Conservation (phyloP, 2,797 vertebrate species). For the Sebastes diploproa region DNA sequence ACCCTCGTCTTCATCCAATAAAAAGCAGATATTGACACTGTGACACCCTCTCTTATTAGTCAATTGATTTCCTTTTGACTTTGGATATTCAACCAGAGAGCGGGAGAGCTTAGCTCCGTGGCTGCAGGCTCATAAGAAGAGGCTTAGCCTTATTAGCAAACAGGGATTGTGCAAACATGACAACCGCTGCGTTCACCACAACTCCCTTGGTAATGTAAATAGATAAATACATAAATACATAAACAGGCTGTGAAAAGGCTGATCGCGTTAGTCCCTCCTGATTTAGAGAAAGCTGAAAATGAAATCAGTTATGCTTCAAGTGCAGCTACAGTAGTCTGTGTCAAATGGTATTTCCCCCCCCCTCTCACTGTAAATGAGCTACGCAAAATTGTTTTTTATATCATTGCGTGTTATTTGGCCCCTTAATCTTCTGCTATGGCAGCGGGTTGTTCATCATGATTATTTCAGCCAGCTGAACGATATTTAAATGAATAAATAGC, state of each 20-base stretch:
- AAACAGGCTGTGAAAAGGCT: constrained; percentile 73
- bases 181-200: constrained; percentile 53
- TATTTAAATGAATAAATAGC: constrained; percentile 90
- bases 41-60: constrained; percentile 59
- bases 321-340: constrained; percentile 43
- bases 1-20: constrained; percentile 23
- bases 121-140: constrained; percentile 59
- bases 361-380: constrained; percentile 54
- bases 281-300: constrained; percentile 67
- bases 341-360: constrained; percentile 64
- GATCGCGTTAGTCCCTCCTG: constrained; percentile 69
- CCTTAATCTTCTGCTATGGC: constrained; percentile 66
- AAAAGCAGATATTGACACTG: constrained; percentile 52
- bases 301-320: constrained; percentile 66
- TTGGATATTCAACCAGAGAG: constrained; percentile 31
- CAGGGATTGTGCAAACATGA: constrained; percentile 69
- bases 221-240: constrained; percentile 81
- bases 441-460: constrained; percentile 68
- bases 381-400: constrained; percentile 70
- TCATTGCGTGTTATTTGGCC: constrained; percentile 63
- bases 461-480: constrained; percentile 63
- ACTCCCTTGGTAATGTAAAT: constrained; percentile 75
- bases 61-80: constrained; percentile 74
- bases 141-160: constrained; percentile 78
- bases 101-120: constrained; percentile 57